A percentile compares a stretch with the other conserved stretches of the same genome.
These are phyloP conservation scores for Dicerorhinus sumatrensis DNA, from an alignment of 2,113 vertebrate species.

Conservation along the genomic window DNA sequence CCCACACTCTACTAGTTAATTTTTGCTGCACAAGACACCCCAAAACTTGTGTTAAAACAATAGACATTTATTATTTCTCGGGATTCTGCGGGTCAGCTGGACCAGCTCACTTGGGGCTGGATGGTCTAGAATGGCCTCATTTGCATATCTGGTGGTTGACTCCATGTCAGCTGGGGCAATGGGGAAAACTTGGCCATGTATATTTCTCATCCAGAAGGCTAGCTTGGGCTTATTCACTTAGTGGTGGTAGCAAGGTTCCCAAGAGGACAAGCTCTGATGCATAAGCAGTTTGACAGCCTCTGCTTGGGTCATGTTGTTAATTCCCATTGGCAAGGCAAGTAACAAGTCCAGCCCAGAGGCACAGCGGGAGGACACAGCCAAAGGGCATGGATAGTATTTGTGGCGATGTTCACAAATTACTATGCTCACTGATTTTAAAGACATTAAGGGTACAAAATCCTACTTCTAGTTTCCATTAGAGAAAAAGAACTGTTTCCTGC, in stretches of 20 bases:
- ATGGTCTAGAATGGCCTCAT: background rate
- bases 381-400: background rate
- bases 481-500: background rate
- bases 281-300: background rate
- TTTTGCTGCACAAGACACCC: background rate
- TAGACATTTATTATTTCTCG: background rate
- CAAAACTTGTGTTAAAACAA: background rate
- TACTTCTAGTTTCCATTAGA: background rate
- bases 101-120: background rate
- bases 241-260: background rate
- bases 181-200: background rate
- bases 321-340: background rate
- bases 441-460: background rate
- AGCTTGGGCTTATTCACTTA: background rate
- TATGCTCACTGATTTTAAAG: background rate
- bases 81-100: background rate
- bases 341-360: background rate
- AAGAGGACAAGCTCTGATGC: background rate
- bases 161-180: background rate
- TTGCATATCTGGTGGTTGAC: background rate
- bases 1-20: background rate
- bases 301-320: background rate
- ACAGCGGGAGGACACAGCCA: background rate
- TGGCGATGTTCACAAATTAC: background rate
- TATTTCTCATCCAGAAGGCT: background rate